Base-by-base conservation (phyloP, 2,888 invertebrate genomes). In the Dolichopus griseipennis region DNA sequence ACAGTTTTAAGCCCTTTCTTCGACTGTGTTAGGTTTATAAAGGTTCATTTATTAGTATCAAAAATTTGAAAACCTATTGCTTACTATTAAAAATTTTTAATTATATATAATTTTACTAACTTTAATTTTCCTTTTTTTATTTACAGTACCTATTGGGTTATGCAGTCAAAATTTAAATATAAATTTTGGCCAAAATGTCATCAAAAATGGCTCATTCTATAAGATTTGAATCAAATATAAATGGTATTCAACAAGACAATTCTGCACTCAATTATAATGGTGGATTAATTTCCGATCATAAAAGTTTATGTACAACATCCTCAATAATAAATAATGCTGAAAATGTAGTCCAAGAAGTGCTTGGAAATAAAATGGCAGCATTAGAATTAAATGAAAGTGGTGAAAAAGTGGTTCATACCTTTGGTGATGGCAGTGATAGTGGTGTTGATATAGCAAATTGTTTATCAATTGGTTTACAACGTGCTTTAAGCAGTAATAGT, bases 381-480 rank as follows among this genome's bases (percentile, higher is more conserved):
- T 67, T 78, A 69, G 78, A 78, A 68, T 70, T 81, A 34, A 75
- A 75, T 65, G 75, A 75, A 5, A 69, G 64, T 43, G 65, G 66
- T 8, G 18, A 67, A 22, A 70, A 20, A 6, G 68, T 67, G 33
- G 61, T 15, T 27, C 65, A 68, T 66, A 69, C 68, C 65, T 71
- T 65, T n/a, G 88, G 89, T 71, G 90, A 90, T 70, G 91, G 92
- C 69, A 91, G 90, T 77, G 92, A 92, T 76, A 92, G 92, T 75
- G 92, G 92, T 7, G 89, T 92, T 20, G 92, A 92, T 75, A 88
- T 90, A 65, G 82, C 83, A 68, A 76, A 71, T 41, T 74, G 75
- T 66, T 72, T 75, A 75, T 83, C 71, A 74, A 77, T 74, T 76
- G 83, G 83, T n/a, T 75, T 84, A 69, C 81, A 83, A 69, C 80